phyloP scores from a whole-genome alignment of 2,113 vertebrate species.

The Zosterops hypoxanthus region DNA sequence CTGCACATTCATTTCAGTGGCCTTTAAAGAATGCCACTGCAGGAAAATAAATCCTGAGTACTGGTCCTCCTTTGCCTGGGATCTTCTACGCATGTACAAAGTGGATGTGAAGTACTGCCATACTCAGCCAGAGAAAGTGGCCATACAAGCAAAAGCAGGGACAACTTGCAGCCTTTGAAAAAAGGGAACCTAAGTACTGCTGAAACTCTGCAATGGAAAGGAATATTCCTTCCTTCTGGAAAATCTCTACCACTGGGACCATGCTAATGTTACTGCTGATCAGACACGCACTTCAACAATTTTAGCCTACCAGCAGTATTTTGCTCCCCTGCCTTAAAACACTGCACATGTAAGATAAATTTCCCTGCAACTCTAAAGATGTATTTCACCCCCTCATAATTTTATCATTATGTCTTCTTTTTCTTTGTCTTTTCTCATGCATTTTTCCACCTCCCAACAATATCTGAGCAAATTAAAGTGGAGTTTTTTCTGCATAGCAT shows the following conservation, averaged over 20 bases:
- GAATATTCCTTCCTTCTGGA: not conserved
- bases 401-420: not conserved
- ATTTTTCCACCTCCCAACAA: not conserved
- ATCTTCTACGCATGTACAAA: not conserved
- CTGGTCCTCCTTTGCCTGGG: not conserved
- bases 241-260: not conserved
- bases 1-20: not conserved
- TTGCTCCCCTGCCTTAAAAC: not conserved
- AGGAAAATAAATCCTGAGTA: not conserved
- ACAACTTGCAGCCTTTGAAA: not conserved
- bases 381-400: not conserved
- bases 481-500: not conserved
- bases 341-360: not conserved
- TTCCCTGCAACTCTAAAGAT: not conserved
- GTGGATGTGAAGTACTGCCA: not conserved
- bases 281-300: not conserved
- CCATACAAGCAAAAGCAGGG: not conserved
- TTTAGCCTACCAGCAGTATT: not conserved
- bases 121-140: not conserved
- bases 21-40: not conserved
- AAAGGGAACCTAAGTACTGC: not conserved
- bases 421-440: not conserved
- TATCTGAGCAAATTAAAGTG: not conserved
- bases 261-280: not conserved
- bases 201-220: not conserved